Evolutionary conservation across 2,113 vertebrate species (phyloP).

Genomic region (Balaenoptera acutorostrata): DNA sequence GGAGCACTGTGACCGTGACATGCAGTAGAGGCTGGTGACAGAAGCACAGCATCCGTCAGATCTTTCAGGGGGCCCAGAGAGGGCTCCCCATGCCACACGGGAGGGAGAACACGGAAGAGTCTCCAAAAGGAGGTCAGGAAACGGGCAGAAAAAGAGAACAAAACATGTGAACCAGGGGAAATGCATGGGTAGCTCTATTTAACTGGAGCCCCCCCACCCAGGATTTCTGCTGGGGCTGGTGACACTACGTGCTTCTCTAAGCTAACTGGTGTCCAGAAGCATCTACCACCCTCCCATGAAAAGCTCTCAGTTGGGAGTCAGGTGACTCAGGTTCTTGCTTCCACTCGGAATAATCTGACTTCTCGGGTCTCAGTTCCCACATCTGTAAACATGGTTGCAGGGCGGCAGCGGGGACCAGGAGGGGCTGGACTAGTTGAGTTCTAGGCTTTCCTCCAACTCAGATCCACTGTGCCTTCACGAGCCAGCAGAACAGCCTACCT

Average conservation of each 20-base stretch:
- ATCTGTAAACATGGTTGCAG: not conserved
- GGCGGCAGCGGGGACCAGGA: accelerated
- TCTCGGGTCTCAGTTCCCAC: not conserved
- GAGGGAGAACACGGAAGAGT: not conserved
- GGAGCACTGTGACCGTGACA: accelerated
- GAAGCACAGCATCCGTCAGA: not conserved
- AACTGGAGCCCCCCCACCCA: not conserved
- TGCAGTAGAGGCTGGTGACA: accelerated
- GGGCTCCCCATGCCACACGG: no score
- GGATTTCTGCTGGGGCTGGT: not conserved
- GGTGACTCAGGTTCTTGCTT: not conserved
- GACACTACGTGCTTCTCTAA: not conserved
- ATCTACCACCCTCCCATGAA: not conserved
- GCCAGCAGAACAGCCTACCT: not conserved
- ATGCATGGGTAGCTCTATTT: not conserved
- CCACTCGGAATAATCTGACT: not conserved
- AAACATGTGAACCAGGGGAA: not conserved
- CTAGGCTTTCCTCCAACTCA: not conserved
- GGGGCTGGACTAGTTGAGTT: not conserved
- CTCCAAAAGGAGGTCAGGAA: not conserved
- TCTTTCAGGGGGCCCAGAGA: not conserved
- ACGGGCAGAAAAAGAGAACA: not conserved
- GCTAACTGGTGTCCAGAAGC: not conserved
- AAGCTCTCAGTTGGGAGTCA: not conserved
- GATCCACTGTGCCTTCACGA: not conserved